These are phyloP conservation scores for Cephus rjabovi DNA, from an alignment of 2,888 invertebrate genomes.

Conservation along the genomic window DNA sequence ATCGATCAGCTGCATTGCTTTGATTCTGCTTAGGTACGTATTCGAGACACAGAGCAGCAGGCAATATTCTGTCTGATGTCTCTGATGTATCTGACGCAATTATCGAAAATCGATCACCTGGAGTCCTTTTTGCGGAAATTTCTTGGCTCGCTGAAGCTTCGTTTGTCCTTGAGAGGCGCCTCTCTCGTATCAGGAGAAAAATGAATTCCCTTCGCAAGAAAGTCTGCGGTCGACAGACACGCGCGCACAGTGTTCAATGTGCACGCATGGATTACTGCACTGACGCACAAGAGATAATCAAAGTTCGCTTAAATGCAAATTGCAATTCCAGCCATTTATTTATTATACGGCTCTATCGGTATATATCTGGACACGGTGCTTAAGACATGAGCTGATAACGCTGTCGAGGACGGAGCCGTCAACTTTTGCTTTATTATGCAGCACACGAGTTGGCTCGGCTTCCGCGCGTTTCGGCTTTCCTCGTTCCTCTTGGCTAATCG, in stretches of 20 bases:
- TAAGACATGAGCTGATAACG: background rate
- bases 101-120: background rate
- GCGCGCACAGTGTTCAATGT: accelerated
- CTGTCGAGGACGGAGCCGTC: background rate
- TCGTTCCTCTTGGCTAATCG: background rate
- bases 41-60: background rate
- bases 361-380: background rate
- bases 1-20: background rate
- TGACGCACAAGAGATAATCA: background rate
- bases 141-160: background rate
- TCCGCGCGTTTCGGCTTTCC: background rate
- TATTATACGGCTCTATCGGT: background rate
- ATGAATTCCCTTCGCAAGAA: background rate
- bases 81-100: background rate
- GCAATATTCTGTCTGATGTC: background rate
- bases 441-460: background rate
- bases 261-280: background rate
- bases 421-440: background rate
- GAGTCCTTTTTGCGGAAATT: background rate
- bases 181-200: background rate
- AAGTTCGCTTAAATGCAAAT: background rate
- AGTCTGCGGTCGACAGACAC: background rate
- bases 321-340: background rate
- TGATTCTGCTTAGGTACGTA: background rate
- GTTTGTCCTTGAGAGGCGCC: background rate